Base-by-base conservation (phyloP, 2,797 vertebrate genomes). In the Triplophysa bombifrons region DNA sequence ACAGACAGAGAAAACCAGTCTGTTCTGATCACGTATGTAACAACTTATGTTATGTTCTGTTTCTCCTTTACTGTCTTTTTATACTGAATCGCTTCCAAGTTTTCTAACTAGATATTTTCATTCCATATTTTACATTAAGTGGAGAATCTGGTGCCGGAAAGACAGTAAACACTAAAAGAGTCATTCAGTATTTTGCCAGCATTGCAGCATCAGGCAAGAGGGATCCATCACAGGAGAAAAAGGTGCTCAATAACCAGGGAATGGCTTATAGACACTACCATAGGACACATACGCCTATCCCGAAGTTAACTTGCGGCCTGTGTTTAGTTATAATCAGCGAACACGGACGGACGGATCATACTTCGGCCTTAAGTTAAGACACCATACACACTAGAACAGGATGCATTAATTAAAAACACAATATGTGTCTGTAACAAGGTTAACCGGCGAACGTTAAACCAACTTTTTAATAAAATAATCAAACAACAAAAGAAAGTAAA, bases 91-190 rank as follows among this genome's bases (percentile, higher is more conserved):
- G 3, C n/a, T 8, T 10, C 19, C 30, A 30, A n/a, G n/a, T 55
- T 55, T 55, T 55, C 53, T 55, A 55, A 55, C 2, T 55, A 9
- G 53, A 55, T 20, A n/a, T 7, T 55, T 55, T 55, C 3, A 20
- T 55, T 55, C 7, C 6, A 7, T 38, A 7, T 38, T 38, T 38
- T 38, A 38, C 7, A 38, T 19, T 6, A 55, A 95, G 94, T 20
- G 94, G 94, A 93, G 93, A 94, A 93, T 95, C 94, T 3, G 94
- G 94, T 82, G 94, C 94, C 11, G 94, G 94, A 68, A 95, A 95
- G 91, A 95, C 94, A 76, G 94, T 94, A 80, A 95, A 95, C 90
- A 95, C 94, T 12, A 95, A 95, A 79, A 90, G 93, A 75, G 94
- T 95, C 84, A 95, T 95, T 84, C 94, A 95, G 88, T 95, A 94